Evolutionary conservation across 1,140 invertebrate species (phyloP).

Genomic region (Melitaea cinxia): DNA sequence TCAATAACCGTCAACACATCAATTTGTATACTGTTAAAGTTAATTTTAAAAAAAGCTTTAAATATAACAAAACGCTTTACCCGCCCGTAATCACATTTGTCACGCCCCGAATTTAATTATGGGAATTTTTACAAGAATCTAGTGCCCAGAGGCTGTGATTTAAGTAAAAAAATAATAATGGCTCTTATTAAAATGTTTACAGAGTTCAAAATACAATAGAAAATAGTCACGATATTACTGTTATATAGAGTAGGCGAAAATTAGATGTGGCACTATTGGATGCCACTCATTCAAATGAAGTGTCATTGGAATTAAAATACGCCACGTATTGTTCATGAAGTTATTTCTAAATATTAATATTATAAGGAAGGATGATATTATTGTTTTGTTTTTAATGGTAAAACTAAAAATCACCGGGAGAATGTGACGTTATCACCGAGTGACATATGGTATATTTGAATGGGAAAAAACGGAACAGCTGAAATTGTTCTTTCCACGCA

Average conservation of each 20-base stretch:
- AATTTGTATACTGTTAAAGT: background rate
- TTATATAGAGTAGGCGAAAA: slow-evolving; percentile 1
- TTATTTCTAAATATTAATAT: too few species aligned
- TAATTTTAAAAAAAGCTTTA: background rate
- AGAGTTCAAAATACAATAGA: background rate
- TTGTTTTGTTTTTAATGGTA: too few species aligned
- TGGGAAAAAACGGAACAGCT: too few species aligned
- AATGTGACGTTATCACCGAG: too few species aligned
- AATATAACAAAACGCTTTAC: slow-evolving; percentile 30
- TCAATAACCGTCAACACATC: background rate
- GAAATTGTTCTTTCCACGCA: too few species aligned
- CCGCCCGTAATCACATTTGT: slow-evolving; percentile 27
- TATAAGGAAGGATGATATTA: too few species aligned
- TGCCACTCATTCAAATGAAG: too few species aligned
- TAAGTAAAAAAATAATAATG: background rate
- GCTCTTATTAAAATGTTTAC: background rate
- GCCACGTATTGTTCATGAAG: too few species aligned
- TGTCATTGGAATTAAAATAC: too few species aligned
- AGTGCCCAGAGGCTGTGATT: slow-evolving; percentile 9
- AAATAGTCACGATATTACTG: background rate
- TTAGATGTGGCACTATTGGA: background rate
- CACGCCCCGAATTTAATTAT: slow-evolving; percentile 37
- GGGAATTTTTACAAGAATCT: slow-evolving; percentile 25
- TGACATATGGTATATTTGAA: too few species aligned
- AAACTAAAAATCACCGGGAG: too few species aligned